A percentile compares a stretch with the other conserved stretches of the same genome.
Evolutionary conservation across 2,888 invertebrate genomes (phyloP).

Genomic region (Hofmannophila pseudospretella): DNA sequence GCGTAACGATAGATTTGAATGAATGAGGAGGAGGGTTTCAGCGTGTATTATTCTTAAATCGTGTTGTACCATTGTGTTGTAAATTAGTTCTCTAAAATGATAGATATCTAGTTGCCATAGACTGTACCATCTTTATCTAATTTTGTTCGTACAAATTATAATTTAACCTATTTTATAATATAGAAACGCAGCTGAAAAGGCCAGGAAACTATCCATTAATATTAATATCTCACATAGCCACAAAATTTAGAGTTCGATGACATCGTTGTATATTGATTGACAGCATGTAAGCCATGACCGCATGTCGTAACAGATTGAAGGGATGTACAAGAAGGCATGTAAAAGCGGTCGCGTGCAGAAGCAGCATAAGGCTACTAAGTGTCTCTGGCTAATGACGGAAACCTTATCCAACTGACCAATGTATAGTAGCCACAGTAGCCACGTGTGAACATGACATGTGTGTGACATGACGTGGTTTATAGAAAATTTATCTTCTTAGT

Average conservation of each 20-base stretch:
- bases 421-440: not conserved
- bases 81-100: constrained; percentile 2
- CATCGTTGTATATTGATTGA: constrained; percentile 10
- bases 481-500: too few species aligned
- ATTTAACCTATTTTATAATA: too few species aligned
- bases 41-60: constrained; percentile 14
- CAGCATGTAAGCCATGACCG: constrained; percentile 17
- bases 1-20: constrained; percentile 48
- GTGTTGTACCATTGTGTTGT: constrained; percentile 5
- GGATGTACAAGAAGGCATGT: constrained; percentile 32
- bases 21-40: constrained; percentile 29
- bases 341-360: constrained; percentile 58
- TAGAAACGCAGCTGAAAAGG: too few species aligned
- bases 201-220: too few species aligned
- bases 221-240: too few species aligned
- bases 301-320: constrained; percentile 36
- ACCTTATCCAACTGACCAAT: constrained; percentile 43
- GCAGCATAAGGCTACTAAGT: constrained; percentile 42
- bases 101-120: not conserved
- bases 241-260: too few species aligned
- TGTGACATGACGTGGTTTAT: constrained; percentile 7
- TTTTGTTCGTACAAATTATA: too few species aligned
- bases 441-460: not conserved
- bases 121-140: too few species aligned
- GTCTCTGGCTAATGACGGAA: constrained; percentile 33